These are phyloP conservation scores for Scolanthus callimorphus DNA, from an alignment of 92 coral and sea anemone genomes.

Conservation along the genomic window DNA sequence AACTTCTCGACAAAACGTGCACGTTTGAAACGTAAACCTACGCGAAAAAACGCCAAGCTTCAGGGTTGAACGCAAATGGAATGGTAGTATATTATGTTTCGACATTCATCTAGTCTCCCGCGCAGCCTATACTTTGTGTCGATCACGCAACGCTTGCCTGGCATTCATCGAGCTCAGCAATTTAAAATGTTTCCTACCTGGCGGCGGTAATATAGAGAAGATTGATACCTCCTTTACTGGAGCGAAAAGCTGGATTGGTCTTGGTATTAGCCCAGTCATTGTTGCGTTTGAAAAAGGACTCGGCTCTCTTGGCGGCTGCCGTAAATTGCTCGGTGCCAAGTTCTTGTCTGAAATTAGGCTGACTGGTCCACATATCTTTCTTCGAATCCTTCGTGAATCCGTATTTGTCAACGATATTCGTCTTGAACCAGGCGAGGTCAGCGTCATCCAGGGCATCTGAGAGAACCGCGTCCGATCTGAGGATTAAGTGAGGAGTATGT, in stretches of 20 bases:
- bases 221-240: background rate
- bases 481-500: background rate
- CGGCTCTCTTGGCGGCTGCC: slow-evolving; percentile 17
- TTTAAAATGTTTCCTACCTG: no score
- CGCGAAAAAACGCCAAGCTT: no score
- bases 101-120: no score
- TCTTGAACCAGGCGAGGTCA: slow-evolving; percentile 54
- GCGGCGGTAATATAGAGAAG: slow-evolving; percentile 39
- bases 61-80: no score
- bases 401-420: slow-evolving; percentile 46
- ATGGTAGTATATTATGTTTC: no score
- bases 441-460: background rate
- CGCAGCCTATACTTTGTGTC: no score
- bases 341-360: slow-evolving; percentile 27
- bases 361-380: slow-evolving; percentile 36
- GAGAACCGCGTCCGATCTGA: slow-evolving; percentile 2
- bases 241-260: background rate
- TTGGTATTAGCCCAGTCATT: slow-evolving; percentile 29
- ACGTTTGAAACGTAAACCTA: no score
- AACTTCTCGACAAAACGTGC: no score
- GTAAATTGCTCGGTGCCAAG: slow-evolving; percentile 27
- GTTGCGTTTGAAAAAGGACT: slow-evolving; percentile 40
- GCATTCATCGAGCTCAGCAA: no score
- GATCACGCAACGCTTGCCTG: no score
- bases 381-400: slow-evolving; percentile 23